phyloP scores from a whole-genome alignment of 1,140 invertebrate genomes.

The Ctenoplectra terminalis region DNA sequence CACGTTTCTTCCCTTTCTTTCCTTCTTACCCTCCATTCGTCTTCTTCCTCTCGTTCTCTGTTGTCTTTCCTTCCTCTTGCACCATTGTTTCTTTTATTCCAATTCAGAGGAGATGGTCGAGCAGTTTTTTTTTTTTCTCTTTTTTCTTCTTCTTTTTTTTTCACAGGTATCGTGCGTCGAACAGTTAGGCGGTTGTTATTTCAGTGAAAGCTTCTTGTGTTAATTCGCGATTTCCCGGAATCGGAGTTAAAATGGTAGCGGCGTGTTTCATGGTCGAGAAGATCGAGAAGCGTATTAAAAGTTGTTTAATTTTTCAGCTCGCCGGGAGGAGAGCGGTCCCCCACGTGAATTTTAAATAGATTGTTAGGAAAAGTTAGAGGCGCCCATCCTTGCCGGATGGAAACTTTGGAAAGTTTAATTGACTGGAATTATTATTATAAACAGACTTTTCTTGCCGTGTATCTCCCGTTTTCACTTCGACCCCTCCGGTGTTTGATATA shows the following conservation, averaged over 20 bases:
- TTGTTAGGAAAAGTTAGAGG: constrained; percentile 16
- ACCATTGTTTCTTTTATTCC: neutral
- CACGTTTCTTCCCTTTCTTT: constrained; percentile 25
- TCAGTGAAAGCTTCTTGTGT: neutral
- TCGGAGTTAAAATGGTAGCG: neutral
- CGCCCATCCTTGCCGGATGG: neutral
- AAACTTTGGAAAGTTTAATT: constrained; percentile 21
- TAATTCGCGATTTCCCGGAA: neutral
- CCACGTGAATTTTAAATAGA: constrained; percentile 11
- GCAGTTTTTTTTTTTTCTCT: too few relatives aligned
- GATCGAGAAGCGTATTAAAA: constrained; percentile 15
- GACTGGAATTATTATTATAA: constrained; percentile 23
- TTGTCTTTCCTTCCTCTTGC: neutral
- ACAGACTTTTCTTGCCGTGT: neutral
- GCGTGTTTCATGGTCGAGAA: neutral
- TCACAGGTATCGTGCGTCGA: neutral
- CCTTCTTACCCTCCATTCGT: neutral
- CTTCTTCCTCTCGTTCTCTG: neutral
- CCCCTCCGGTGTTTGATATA: neutral
- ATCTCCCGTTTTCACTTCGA: neutral
- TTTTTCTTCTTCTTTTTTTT: too few relatives aligned
- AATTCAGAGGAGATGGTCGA: neutral
- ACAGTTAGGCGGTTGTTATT: neutral
- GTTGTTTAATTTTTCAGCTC: neutral
- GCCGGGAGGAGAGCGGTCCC: neutral